A percentile compares a stretch with the other conserved stretches of the same genome.
phyloP scores from a whole-genome alignment of 2,888 invertebrate genomes.

The Meandrusa payeni region DNA sequence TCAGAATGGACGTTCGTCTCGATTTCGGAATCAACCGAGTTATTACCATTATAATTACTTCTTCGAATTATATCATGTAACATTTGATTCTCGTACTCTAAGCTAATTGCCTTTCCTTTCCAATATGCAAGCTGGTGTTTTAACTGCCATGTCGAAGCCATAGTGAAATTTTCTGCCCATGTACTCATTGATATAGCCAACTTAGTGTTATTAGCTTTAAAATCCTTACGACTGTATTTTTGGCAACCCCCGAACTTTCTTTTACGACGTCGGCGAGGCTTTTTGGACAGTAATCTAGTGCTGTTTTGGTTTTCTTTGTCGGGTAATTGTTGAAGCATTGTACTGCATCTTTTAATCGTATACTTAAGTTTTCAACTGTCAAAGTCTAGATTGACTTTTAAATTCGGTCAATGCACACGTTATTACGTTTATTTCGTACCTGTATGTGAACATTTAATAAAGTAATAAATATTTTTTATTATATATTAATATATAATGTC shows the following conservation, averaged over 20 bases:
- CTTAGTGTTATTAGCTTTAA: constrained; percentile 32
- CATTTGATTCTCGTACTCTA: constrained; percentile 80
- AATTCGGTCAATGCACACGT: too few species aligned
- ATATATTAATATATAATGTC: too few species aligned
- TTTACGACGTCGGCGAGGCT: constrained; percentile 36
- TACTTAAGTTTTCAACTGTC: constrained; percentile 9
- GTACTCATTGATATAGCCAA: constrained; percentile 53
- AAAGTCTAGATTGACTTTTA: neutral
- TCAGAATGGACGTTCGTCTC: too few species aligned
- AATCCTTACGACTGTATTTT: constrained; percentile 31
- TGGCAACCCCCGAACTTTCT: constrained; percentile 30
- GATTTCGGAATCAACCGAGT: too few species aligned
- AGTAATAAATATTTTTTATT: too few species aligned
- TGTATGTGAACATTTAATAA: too few species aligned
- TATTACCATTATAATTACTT: constrained; percentile 35
- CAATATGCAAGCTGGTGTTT: constrained; percentile 82
- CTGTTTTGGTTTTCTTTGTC: constrained; percentile 29
- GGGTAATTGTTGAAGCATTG: constrained; percentile 29
- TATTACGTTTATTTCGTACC: too few species aligned
- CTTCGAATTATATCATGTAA: constrained; percentile 72
- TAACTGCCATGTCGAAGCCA: constrained; percentile 71
- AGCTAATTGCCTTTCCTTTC: constrained; percentile 80
- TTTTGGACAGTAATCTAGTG: constrained; percentile 24
- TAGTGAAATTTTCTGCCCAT: constrained; percentile 62
- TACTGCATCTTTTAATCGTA: neutral